phyloP scores from a whole-genome alignment of 2,797 vertebrate species.

The Gallinago stenura region DNA sequence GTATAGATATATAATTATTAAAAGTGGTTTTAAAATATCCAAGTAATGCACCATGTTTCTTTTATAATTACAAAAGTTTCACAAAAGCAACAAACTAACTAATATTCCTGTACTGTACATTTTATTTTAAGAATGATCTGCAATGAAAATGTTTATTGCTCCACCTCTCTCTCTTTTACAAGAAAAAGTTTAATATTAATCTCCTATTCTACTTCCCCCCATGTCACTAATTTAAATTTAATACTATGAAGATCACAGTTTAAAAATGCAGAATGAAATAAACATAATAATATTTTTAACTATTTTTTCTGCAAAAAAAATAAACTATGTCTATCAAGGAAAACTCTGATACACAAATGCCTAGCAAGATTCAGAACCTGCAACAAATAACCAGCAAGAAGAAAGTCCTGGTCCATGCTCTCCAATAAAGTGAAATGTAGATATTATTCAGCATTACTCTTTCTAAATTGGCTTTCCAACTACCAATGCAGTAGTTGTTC shows the following conservation, averaged over 20 bases:
- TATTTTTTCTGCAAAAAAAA: not conserved
- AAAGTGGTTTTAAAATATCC: conserved; percentile 5
- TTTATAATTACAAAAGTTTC: conserved; percentile 38
- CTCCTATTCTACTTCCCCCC: not conserved
- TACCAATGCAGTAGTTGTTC: not conserved
- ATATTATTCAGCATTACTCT: not conserved
- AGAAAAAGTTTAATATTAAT: not conserved
- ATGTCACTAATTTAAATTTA: not conserved
- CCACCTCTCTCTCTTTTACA: not conserved
- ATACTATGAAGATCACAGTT: not conserved
- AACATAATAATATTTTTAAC: not conserved
- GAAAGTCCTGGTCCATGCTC: not conserved
- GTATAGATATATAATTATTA: conserved; percentile 31
- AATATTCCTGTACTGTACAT: not conserved
- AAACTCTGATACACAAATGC: not conserved
- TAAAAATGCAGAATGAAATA: not conserved
- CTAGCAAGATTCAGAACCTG: not conserved
- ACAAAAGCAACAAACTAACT: not conserved
- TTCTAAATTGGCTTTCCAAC: not conserved
- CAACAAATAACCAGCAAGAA: not conserved
- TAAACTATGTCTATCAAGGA: not conserved
- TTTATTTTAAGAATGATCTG: not conserved
- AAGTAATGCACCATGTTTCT: conserved; percentile 14
- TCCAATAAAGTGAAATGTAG: not conserved
- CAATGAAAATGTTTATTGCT: not conserved